Conservation (phyloP, 1,140 invertebrate species). For the Papilio helenus region DNA sequence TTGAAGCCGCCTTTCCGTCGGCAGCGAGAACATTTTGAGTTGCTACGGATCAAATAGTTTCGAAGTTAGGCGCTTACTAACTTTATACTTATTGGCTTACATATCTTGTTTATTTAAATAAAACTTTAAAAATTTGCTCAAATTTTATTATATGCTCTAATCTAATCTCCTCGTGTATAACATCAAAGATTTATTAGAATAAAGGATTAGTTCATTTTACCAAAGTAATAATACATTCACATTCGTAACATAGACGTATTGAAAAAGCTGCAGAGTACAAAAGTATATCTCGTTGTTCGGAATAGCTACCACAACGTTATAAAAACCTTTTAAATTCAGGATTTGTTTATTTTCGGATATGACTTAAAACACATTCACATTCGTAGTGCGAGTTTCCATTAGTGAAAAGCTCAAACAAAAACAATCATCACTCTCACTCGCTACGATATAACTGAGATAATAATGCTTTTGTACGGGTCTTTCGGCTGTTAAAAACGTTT, state of each 20-base stretch:
- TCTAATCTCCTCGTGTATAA: too few species aligned
- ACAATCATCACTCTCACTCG: too few species aligned
- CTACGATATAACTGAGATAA: too few species aligned
- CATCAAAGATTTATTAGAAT: too few species aligned
- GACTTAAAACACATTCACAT: neutral
- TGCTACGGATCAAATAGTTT: neutral
- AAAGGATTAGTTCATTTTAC: too few species aligned
- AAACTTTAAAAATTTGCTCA: neutral
- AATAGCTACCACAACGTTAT: neutral
- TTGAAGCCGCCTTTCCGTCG: neutral
- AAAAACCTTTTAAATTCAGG: neutral
- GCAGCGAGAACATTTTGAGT: neutral
- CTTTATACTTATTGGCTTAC: neutral
- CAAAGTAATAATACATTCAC: too few species aligned
- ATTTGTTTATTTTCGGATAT: neutral
- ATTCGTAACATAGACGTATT: neutral
- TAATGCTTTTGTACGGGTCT: too few species aligned
- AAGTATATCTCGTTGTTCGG: neutral
- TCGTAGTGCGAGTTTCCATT: neutral
- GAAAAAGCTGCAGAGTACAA: neutral
- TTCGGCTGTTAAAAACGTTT: neutral
- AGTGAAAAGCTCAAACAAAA: too few species aligned
- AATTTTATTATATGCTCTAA: neutral
- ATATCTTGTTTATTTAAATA: neutral
- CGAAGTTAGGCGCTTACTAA: neutral